Conservation (phyloP, 2,797 vertebrate species). For the Emydoidea blandingii region DNA sequence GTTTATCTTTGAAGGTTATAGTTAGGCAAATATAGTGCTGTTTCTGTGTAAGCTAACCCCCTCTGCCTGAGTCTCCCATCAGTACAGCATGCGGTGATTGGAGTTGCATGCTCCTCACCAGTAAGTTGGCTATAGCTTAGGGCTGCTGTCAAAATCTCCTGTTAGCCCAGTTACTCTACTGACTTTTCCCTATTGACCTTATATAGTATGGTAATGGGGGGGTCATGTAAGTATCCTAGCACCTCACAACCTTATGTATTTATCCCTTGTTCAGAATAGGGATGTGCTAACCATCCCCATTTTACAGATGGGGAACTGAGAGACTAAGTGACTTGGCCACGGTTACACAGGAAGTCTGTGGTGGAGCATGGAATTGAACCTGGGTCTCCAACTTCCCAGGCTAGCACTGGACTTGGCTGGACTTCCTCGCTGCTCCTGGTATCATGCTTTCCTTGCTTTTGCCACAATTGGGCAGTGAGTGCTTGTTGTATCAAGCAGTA, state of each 20-base stretch:
- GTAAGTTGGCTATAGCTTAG: background rate
- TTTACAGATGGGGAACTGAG: background rate
- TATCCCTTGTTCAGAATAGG: too few species aligned
- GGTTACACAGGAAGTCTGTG: background rate
- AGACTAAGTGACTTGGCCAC: background rate
- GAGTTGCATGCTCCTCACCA: too few species aligned
- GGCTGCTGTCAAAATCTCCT: too few species aligned
- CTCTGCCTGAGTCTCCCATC: accelerated
- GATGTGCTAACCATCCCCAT: too few species aligned
- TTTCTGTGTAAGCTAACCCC: background rate
- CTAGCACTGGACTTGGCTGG: background rate
- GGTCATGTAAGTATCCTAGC: too few species aligned
- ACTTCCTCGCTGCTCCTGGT: background rate
- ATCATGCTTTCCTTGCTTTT: background rate
- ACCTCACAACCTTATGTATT: too few species aligned
- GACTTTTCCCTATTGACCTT: too few species aligned
- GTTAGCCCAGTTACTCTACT: too few species aligned
- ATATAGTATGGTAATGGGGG: too few species aligned
- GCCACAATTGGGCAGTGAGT: background rate
- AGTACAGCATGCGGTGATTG: accelerated
- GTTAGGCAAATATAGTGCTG: background rate
- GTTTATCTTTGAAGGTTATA: background rate
- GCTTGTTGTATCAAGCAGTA: too few species aligned
- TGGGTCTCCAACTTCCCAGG: background rate
- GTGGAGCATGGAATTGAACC: background rate